Base-by-base conservation (phyloP, 2,797 vertebrate genomes). In the Esox masquinongy region DNA sequence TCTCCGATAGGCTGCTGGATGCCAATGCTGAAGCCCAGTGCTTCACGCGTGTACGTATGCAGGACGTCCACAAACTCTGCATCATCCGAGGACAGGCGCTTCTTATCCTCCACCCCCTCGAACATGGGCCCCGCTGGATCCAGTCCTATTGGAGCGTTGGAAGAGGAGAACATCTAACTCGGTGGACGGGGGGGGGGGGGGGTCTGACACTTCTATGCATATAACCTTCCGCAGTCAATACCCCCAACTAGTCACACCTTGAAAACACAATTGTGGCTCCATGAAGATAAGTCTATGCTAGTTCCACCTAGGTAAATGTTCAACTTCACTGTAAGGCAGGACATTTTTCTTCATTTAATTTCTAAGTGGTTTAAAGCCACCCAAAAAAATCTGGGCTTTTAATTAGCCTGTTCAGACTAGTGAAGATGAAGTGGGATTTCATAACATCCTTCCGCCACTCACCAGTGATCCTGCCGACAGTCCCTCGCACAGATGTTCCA, bases 101-200 rank as follows among this genome's bases (percentile, higher is more conserved):
- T 93, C 78, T 94, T 70, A 5, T 95, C 90, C 8, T 94, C 94
- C 0, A 79, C 94, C 0, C 95, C 95, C 82, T 99, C 98, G 82
- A 99, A 99, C 97, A 98, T 94, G 0, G 97, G 97, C 4, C 98
- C 98, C 0, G 97, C 98, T 0, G 98, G 98, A 85, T 99, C 98
- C 78, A 99, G 85, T 59, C 98, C 98, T 99, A 59, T 2, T 70
- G 75, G 49, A 61, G 56, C 1, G 22, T 61, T 2, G 22, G 56
- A 9, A 49, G 7, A 61, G 24, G 22, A 72, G 39, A 2, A 17
- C 22, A 15, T 19, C 6, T 66, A 3, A 29, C 29, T 31, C 0
- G 71, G 12, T 19, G 22, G 34, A 39, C 24, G 4, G 51, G 17
- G 16, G 2, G n/a, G 47, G 7, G 26, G 1, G 39, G n/a, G 39